Evolutionary conservation across 2,888 invertebrate genomes (phyloP).

Genomic region (Coleophora deauratella): DNA sequence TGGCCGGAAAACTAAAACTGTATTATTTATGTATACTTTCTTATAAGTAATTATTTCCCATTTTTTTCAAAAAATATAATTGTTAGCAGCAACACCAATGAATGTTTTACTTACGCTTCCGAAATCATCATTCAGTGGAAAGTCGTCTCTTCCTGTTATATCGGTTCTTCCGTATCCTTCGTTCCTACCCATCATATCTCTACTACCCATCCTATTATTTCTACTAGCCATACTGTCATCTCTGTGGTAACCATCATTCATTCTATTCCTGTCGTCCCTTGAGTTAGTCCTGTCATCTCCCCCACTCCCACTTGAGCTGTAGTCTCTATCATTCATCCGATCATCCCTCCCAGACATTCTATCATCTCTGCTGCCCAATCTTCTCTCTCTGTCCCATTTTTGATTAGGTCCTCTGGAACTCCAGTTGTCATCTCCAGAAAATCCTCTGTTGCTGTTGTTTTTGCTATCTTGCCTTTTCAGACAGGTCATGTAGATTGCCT

Average conservation of each 20-base stretch:
- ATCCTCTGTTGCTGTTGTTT: slow-evolving; percentile 29
- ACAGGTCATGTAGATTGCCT: slow-evolving; percentile 73
- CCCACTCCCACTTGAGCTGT: slow-evolving; percentile 16
- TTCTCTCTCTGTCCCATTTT: slow-evolving; percentile 33
- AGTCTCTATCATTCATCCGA: slow-evolving; percentile 22
- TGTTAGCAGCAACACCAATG: too few species aligned
- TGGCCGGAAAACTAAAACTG: slow-evolving; percentile 2
- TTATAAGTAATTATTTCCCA: background rate
- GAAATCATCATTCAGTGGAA: slow-evolving; percentile 35
- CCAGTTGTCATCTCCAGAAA: slow-evolving; percentile 38
- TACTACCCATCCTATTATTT: slow-evolving; percentile 24
- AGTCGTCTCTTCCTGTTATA: slow-evolving; percentile 33
- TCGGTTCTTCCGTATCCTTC: slow-evolving; percentile 22
- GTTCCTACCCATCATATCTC: slow-evolving; percentile 20
- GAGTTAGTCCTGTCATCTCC: slow-evolving; percentile 23
- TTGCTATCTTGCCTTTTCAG: slow-evolving; percentile 55
- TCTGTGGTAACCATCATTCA: slow-evolving; percentile 11
- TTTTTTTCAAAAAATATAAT: background rate
- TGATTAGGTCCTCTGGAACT: slow-evolving; percentile 24
- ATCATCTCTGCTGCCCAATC: slow-evolving; percentile 12
- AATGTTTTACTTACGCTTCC: slow-evolving; percentile 35
- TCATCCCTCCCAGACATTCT: slow-evolving; percentile 20
- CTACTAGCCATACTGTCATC: slow-evolving; percentile 18
- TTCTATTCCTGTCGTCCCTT: slow-evolving; percentile 20
- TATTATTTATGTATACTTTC: background rate